Evolutionary conservation across 2,113 vertebrate species (phyloP).

Genomic region (Centropristis striata): DNA sequence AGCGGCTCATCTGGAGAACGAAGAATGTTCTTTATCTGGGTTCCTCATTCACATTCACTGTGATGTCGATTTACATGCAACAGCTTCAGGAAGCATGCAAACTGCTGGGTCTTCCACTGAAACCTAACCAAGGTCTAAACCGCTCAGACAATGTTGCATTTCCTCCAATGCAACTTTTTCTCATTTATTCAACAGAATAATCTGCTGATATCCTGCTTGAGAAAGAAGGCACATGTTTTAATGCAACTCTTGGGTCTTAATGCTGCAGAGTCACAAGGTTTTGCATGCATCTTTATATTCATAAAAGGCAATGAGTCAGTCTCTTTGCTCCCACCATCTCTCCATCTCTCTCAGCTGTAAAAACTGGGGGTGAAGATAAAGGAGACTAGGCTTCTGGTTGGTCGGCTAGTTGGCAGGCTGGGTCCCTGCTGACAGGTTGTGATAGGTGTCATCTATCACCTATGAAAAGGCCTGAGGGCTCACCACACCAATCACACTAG

Average conservation of each 20-base stretch:
- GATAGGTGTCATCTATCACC: slow-evolving; percentile 83
- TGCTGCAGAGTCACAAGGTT: slow-evolving; percentile 12
- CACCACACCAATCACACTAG: slow-evolving; percentile 77
- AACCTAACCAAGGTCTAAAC: background rate
- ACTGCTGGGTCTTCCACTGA: background rate
- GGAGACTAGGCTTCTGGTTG: slow-evolving; percentile 65
- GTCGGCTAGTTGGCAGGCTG: slow-evolving; percentile 66
- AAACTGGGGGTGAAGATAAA: slow-evolving; percentile 64
- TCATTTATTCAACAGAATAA: background rate
- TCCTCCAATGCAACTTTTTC: background rate
- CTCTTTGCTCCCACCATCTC: slow-evolving; percentile 37
- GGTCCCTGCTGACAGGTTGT: slow-evolving; percentile 79
- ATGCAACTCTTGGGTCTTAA: background rate
- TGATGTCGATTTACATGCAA: slow-evolving; percentile 59
- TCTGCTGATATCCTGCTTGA: background rate
- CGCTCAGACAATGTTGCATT: background rate
- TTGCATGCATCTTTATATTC: slow-evolving; percentile 56
- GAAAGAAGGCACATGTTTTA: background rate
- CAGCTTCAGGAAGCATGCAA: slow-evolving; percentile 23
- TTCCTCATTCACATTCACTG: slow-evolving; percentile 58
- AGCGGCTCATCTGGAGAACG: slow-evolving; percentile 59
- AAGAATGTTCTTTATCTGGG: slow-evolving; percentile 40
- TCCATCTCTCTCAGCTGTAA: slow-evolving; percentile 48
- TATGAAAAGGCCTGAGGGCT: slow-evolving; percentile 79
- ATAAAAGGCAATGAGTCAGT: slow-evolving; percentile 65